Conservation (phyloP, 2,888 invertebrate genomes). For the Ochropacha duplaris region DNA sequence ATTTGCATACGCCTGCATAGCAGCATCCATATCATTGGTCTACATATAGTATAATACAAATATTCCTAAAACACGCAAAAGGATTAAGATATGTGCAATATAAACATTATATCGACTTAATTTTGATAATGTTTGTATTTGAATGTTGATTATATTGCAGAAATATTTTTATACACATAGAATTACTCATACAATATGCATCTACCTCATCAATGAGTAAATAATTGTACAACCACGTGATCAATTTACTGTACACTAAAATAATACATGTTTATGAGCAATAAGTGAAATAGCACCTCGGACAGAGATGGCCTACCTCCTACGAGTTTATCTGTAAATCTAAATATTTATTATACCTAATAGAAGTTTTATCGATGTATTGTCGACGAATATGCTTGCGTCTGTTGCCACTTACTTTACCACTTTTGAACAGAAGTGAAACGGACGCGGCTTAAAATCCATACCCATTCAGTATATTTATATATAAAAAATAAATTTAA, state of each 20-base stretch:
- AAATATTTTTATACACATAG: slow-evolving; percentile 82
- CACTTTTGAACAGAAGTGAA: slow-evolving; percentile 17
- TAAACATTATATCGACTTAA: slow-evolving; percentile 69
- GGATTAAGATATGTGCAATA: slow-evolving; percentile 64
- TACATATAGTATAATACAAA: slow-evolving; percentile 30
- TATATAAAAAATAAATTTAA: slow-evolving; percentile 33
- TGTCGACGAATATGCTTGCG: slow-evolving; percentile 10
- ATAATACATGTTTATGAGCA: slow-evolving; percentile 22
- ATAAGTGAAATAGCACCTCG: slow-evolving; percentile 27
- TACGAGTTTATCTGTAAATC: slow-evolving; percentile 24
- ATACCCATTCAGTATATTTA: slow-evolving; percentile 22
- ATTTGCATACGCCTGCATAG: slow-evolving; percentile 20
- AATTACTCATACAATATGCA: slow-evolving; percentile 68
- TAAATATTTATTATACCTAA: slow-evolving; percentile 17
- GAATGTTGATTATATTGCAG: slow-evolving; percentile 80
- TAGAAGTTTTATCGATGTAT: slow-evolving; percentile 5
- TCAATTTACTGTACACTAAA: slow-evolving; percentile 18
- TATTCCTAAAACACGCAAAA: slow-evolving; percentile 39
- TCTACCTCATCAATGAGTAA: slow-evolving; percentile 77
- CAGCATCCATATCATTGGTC: slow-evolving; percentile 50
- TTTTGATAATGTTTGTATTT: slow-evolving; percentile 81
- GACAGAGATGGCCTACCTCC: slow-evolving; percentile 63
- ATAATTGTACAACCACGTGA: slow-evolving; percentile 26
- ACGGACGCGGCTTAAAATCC: slow-evolving; percentile 13
- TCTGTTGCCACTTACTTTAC: slow-evolving; percentile 20